Conservation (phyloP, 2,888 invertebrate genomes). For the Acrobasis repandana region DNA sequence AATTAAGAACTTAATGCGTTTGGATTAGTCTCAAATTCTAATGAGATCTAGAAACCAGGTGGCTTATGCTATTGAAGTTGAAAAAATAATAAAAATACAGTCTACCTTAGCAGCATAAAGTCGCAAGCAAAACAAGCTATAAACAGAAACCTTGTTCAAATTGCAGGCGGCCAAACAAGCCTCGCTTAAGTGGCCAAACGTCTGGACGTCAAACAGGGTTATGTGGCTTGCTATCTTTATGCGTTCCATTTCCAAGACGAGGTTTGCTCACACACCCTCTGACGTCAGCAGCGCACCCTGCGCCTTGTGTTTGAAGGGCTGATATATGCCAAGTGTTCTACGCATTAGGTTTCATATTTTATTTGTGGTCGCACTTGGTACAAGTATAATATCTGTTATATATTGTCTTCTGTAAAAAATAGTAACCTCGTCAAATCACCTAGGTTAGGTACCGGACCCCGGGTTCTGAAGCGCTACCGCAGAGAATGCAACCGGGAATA, state of each 20-base stretch:
- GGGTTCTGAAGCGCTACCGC: too few species aligned
- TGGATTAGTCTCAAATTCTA: too few species aligned
- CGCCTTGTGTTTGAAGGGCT: constrained; percentile 1
- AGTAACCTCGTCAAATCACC: too few species aligned
- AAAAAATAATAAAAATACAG: not conserved
- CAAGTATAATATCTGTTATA: too few species aligned
- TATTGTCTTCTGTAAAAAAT: too few species aligned
- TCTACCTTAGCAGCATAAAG: not conserved
- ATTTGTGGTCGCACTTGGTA: too few species aligned
- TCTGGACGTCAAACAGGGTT: constrained; percentile 11
- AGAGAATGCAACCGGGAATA: too few species aligned
- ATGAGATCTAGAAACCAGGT: not conserved
- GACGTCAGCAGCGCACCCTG: constrained; percentile 12
- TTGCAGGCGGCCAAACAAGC: constrained; percentile 14
- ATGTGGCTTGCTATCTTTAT: constrained; percentile 11
- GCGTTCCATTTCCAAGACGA: constrained; percentile 10
- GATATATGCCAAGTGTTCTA: not conserved
- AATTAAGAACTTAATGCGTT: too few species aligned
- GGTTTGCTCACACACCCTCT: constrained; percentile 9
- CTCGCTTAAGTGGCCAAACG: not conserved
- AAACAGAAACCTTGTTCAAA: constrained; percentile 2
- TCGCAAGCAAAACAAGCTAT: constrained; percentile 2
- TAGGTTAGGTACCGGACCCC: too few species aligned
- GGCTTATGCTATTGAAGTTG: not conserved
- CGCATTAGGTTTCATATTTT: not conserved